Percentiles rank a stretch among this genome's conserved stretches.
phyloP scores from a whole-genome alignment of 2,113 vertebrate genomes.

The Burhinus oedicnemus region DNA sequence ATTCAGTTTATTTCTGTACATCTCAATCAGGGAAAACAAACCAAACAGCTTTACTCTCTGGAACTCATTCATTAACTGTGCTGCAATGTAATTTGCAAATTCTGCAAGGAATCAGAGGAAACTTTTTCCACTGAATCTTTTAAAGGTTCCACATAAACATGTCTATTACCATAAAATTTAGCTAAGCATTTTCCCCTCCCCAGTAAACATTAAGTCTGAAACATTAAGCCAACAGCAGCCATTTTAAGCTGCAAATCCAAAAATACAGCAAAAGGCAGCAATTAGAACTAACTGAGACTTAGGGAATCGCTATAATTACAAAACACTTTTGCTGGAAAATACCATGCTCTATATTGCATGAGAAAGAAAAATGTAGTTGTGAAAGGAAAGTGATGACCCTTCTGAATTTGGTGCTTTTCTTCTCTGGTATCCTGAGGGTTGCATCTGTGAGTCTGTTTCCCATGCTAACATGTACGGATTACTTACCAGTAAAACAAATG shows the following conservation, averaged over 20 bases:
- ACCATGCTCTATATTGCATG: neutral
- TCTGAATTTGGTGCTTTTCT: neutral
- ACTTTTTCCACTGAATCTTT: neutral
- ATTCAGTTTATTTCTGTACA: neutral
- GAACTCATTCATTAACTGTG: neutral
- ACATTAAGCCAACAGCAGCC: neutral
- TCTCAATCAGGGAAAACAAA: neutral
- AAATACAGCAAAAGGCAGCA: neutral
- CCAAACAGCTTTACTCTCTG: neutral
- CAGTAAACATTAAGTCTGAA: neutral
- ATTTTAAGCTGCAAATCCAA: neutral
- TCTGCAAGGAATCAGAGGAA: neutral
- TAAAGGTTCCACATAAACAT: neutral
- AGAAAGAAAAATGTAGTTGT: neutral
- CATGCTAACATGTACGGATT: neutral
- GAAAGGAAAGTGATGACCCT: neutral
- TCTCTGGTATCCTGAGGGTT: fast-evolving
- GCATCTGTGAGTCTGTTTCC: neutral
- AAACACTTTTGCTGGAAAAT: neutral
- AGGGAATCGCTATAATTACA: neutral
- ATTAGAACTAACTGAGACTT: neutral
- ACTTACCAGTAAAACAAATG: neutral
- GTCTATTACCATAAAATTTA: neutral
- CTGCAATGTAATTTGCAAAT: neutral
- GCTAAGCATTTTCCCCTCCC: neutral